phyloP scores from a whole-genome alignment of 2,888 invertebrate genomes.

The Sinhomidia bicolor region DNA sequence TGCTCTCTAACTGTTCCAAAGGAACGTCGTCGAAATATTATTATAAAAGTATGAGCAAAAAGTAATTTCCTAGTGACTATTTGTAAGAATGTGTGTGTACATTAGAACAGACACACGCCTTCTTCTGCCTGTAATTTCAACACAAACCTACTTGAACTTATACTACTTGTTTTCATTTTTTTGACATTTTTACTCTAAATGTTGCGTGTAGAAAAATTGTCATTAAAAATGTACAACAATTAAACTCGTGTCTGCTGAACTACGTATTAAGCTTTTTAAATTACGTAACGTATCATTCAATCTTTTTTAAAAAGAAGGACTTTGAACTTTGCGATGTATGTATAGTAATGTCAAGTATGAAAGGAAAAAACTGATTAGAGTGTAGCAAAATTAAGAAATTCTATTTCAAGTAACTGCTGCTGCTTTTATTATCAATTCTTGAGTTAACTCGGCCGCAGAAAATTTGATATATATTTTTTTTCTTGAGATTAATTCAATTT shows the following conservation, averaged over 20 bases:
- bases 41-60: too few species aligned
- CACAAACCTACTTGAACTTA: too few species aligned
- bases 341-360: too few species aligned
- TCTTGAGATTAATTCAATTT: background rate
- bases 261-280: too few species aligned
- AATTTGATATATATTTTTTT: background rate
- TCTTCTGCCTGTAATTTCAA: too few species aligned
- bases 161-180: too few species aligned
- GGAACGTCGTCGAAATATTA: conserved; percentile 21
- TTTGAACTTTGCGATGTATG: conserved; percentile 2
- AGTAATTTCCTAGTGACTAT: too few species aligned
- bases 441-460: background rate
- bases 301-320: background rate
- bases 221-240: conserved; percentile 23
- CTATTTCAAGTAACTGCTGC: background rate
- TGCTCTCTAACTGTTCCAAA: conserved; percentile 32
- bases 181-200: conserved; percentile 1
- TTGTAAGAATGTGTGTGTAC: too few species aligned
- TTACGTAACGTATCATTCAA: too few species aligned
- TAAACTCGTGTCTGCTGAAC: conserved; percentile 1
- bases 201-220: background rate
- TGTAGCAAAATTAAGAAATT: too few species aligned
- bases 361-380: too few species aligned
- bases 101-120: too few species aligned
- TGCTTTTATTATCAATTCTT: background rate